phyloP scores from a whole-genome alignment of 2,888 invertebrate genomes.

The Drosophila neotestacea region DNA sequence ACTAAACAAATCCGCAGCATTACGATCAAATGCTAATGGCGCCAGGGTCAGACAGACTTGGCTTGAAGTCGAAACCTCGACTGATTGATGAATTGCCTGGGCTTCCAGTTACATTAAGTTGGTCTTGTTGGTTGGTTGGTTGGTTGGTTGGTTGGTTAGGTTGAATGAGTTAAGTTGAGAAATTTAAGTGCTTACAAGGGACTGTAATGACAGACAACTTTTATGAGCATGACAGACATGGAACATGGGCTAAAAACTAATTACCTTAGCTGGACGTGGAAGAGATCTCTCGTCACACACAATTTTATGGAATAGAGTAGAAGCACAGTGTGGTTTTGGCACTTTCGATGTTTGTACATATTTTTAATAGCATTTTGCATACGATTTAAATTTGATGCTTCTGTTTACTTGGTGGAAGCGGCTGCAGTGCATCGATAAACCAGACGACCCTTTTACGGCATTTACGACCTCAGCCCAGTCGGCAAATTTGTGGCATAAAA shows the following conservation, averaged over 20 bases:
- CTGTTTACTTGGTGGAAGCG: slow-evolving; percentile 5
- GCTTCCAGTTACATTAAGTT: slow-evolving; percentile 1
- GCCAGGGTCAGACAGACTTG: slow-evolving; percentile 34
- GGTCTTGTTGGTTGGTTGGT: not conserved
- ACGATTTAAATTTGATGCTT: slow-evolving; percentile 64
- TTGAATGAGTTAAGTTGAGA: slow-evolving; percentile 15
- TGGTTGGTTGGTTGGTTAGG: not conserved
- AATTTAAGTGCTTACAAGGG: slow-evolving; percentile 57
- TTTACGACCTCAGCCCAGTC: slow-evolving; percentile 48
- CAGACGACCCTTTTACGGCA: slow-evolving; percentile 26
- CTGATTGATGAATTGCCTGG: slow-evolving; percentile 61
- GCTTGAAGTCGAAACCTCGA: slow-evolving; percentile 14
- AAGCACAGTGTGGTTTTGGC: slow-evolving; percentile 31
- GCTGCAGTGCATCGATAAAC: slow-evolving; percentile 67
- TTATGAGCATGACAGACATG: slow-evolving; percentile 60
- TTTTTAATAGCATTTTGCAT: slow-evolving; percentile 75
- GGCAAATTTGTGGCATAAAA: slow-evolving; percentile 69
- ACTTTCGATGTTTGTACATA: slow-evolving; percentile 51
- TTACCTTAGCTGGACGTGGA: slow-evolving; percentile 53
- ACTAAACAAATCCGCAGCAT: slow-evolving; percentile 62
- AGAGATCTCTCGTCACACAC: slow-evolving; percentile 1
- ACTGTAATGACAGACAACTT: slow-evolving; percentile 32
- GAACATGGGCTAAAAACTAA: slow-evolving; percentile 67
- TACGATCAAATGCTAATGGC: slow-evolving; percentile 71
- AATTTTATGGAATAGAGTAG: slow-evolving; percentile 12